phyloP scores from a whole-genome alignment of 1,140 invertebrate genomes.

The Cydia amplana region DNA sequence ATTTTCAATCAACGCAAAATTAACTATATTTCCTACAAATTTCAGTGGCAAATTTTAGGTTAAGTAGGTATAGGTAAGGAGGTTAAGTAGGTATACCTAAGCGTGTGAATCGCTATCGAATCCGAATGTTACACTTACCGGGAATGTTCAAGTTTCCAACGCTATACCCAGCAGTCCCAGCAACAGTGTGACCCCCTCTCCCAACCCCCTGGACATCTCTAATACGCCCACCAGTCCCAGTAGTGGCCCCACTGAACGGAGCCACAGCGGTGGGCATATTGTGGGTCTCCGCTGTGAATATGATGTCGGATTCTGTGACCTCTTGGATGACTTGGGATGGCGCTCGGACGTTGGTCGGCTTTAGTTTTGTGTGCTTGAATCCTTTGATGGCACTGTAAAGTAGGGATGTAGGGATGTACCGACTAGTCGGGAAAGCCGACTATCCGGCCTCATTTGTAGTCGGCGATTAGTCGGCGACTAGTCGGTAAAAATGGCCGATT shows the following conservation, averaged over 20 bases:
- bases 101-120: no score
- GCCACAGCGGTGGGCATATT: constrained; percentile 98
- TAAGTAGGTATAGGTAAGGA: no score
- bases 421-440: no score
- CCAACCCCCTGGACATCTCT: constrained; percentile 97
- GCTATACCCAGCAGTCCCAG: constrained; percentile 97
- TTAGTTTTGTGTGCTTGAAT: constrained; percentile 84
- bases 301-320: constrained; percentile 89
- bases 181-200: constrained; percentile 94
- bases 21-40: no score
- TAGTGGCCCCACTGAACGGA: constrained; percentile 97
- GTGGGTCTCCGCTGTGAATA: constrained; percentile 99
- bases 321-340: constrained; percentile 84
- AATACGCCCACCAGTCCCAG: constrained; percentile 96
- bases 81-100: no score
- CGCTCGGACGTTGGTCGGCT: constrained; percentile 81
- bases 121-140: constrained; percentile 75
- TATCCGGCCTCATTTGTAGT: no score
- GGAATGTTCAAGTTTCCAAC: constrained; percentile 96
- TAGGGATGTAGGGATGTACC: no score
- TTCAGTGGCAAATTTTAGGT: no score
- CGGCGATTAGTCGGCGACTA: no score
- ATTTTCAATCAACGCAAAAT: no score
- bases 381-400: constrained; percentile 92
- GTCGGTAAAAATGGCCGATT: no score